Percentiles rank a stretch among this genome's conserved stretches.
phyloP scores from a whole-genome alignment of 2,888 invertebrate species.

The Isoperla grammatica region DNA sequence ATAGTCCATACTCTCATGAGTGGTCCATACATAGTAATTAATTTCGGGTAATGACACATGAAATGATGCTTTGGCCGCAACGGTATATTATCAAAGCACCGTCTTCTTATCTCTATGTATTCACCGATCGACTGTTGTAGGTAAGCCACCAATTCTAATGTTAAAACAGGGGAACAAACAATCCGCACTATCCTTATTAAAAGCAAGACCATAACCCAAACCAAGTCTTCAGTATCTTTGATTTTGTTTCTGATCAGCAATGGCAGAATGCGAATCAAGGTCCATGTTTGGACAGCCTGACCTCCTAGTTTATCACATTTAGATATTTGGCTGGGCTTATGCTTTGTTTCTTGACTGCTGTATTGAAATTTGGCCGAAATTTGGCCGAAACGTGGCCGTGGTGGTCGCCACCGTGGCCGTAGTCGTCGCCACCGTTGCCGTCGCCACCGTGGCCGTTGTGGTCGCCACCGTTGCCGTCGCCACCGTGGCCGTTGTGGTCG shows the following conservation, averaged over 20 bases:
- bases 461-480: no score
- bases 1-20: constrained; percentile 18
- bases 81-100: background rate
- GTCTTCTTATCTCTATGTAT: background rate
- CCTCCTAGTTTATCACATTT: constrained; percentile 13
- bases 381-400: no score
- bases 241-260: background rate
- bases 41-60: constrained; percentile 21
- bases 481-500: no score
- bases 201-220: background rate
- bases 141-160: background rate
- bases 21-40: constrained; percentile 23
- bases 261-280: background rate
- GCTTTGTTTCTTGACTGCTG: background rate
- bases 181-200: background rate
- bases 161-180: background rate
- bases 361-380: background rate
- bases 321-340: no score
- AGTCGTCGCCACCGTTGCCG: no score
- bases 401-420: no score
- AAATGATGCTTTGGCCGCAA: constrained; percentile 26
- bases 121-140: background rate
- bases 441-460: no score
- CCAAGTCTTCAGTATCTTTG: background rate
- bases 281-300: constrained; percentile 5